Conservation (phyloP, 2,797 vertebrate species). For the Sardinella longiceps region DNA sequence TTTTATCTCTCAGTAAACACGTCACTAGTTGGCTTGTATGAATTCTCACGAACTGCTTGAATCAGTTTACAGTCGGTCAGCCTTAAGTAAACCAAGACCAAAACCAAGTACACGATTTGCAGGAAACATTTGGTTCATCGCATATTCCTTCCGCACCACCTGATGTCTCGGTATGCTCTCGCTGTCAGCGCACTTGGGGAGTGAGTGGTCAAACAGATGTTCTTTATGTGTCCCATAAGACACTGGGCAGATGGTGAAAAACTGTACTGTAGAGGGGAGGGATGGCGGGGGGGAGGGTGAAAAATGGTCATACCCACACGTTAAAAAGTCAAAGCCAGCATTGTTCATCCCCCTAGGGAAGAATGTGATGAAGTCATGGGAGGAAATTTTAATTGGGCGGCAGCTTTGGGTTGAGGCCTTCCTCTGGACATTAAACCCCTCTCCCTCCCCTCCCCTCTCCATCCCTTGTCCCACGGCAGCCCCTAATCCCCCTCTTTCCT, state of each 20-base stretch:
- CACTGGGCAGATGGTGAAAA: constrained; percentile 54
- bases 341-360: constrained; percentile 78
- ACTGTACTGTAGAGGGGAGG: constrained; percentile 38
- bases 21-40: background rate
- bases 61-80: background rate
- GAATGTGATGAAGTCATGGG: constrained; percentile 86
- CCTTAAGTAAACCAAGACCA: background rate
- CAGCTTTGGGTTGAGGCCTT: constrained; percentile 44
- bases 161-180: constrained; percentile 21
- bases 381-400: constrained; percentile 75
- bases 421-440: constrained; percentile 35
- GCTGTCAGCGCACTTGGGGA: constrained; percentile 38
- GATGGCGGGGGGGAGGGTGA: background rate
- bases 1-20: background rate
- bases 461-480: constrained; percentile 46
- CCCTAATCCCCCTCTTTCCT: constrained; percentile 58
- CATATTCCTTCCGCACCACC: background rate
- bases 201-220: constrained; percentile 56
- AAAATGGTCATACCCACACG: constrained; percentile 66
- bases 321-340: constrained; percentile 79
- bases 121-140: background rate
- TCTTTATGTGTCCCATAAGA: constrained; percentile 49
- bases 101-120: background rate
- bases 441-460: background rate
- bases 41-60: background rate